phyloP scores from a whole-genome alignment of 2,113 vertebrate genomes.

The Eurystomus gularis region DNA sequence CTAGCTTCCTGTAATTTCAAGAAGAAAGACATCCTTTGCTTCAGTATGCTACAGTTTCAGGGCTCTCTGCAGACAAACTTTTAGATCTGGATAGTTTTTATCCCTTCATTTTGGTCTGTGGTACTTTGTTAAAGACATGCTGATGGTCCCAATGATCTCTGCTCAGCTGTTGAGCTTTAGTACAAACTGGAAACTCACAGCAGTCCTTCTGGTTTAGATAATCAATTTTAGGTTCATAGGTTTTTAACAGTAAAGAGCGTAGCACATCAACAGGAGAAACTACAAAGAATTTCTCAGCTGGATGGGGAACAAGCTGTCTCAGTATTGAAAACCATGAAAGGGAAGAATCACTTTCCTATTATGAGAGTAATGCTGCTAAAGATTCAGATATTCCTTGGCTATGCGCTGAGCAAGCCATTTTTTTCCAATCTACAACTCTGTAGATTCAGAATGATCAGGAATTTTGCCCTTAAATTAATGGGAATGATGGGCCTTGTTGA shows the following conservation, averaged over 20 bases:
- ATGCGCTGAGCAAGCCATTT: background rate
- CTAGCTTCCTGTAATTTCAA: slow-evolving; percentile 12
- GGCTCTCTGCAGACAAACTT: background rate
- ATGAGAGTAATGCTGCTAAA: background rate
- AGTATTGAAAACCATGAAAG: background rate
- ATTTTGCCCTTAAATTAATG: background rate
- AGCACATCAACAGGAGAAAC: background rate
- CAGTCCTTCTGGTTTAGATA: background rate
- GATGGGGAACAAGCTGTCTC: background rate
- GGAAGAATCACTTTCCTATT: background rate
- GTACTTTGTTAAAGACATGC: slow-evolving; percentile 1
- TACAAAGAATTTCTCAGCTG: background rate
- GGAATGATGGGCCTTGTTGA: background rate
- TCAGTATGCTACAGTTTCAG: background rate
- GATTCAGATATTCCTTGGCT: background rate
- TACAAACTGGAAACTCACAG: background rate
- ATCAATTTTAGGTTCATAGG: background rate
- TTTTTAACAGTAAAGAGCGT: background rate
- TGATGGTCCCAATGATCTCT: background rate
- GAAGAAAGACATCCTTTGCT: background rate
- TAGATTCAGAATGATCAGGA: background rate
- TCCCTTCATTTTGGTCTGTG: background rate
- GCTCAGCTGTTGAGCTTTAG: background rate
- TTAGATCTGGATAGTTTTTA: background rate
- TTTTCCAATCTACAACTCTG: background rate